Percentiles rank a stretch among this genome's conserved stretches.
These are phyloP conservation scores for Tringa solitaria DNA, from an alignment of 2,113 vertebrate species.

Conservation along the genomic window DNA sequence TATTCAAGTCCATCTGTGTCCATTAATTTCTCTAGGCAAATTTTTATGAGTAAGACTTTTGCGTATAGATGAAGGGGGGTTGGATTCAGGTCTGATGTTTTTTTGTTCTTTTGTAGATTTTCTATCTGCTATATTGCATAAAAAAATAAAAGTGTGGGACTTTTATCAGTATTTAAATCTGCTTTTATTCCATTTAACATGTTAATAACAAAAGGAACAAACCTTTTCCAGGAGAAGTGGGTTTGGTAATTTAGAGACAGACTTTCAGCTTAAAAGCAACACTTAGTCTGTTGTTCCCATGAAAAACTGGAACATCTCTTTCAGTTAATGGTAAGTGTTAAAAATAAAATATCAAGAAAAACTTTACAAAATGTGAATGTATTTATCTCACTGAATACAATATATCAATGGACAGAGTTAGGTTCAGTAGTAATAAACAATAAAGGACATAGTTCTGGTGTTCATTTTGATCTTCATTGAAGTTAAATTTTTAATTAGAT, in stretches of 20 bases:
- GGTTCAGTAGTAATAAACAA: not conserved
- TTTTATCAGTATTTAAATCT: not conserved
- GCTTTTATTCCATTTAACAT: not conserved
- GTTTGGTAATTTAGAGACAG: not conserved
- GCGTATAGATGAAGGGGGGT: not conserved
- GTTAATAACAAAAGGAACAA: rapidly evolving
- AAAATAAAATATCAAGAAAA: not conserved
- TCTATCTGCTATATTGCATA: not conserved
- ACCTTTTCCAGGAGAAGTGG: not conserved
- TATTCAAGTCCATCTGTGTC: not conserved
- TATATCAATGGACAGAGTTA: not conserved
- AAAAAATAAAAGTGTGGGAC: not conserved
- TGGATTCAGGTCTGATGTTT: not conserved
- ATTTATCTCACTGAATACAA: not conserved
- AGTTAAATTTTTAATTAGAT: not conserved
- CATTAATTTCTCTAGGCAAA: not conserved
- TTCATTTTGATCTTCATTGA: not conserved
- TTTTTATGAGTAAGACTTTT: not conserved
- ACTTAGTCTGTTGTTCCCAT: not conserved
- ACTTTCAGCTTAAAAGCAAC: not conserved
- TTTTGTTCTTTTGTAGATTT: not conserved
- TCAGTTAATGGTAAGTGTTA: not conserved
- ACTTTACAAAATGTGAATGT: not conserved
- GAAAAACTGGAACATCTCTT: not conserved
- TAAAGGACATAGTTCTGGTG: not conserved